These are phyloP conservation scores for Felis chaus DNA, from an alignment of 2,113 vertebrate genomes.

Conservation along the genomic window DNA sequence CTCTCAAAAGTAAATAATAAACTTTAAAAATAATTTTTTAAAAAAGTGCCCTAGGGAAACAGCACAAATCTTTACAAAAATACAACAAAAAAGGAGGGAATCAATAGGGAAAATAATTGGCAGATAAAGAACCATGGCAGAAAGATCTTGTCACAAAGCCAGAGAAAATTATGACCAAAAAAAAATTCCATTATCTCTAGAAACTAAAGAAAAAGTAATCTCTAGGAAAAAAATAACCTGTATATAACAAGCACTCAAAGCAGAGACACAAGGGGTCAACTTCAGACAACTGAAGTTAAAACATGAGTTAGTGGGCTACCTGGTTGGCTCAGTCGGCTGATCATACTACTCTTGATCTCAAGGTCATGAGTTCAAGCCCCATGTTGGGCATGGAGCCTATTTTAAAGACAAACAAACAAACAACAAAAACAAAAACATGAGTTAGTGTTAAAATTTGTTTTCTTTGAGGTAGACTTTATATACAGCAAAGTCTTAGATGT, in stretches of 20 bases:
- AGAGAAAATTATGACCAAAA: slow-evolving; percentile 38
- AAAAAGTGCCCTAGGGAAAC: background rate
- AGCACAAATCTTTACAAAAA: background rate
- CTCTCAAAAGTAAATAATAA: too few relatives aligned
- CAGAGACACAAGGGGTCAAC: background rate
- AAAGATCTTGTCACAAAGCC: slow-evolving; percentile 3
- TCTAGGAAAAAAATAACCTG: background rate
- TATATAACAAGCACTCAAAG: background rate
- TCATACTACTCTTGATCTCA: background rate
- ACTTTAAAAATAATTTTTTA: too few relatives aligned
- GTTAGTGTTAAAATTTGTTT: background rate
- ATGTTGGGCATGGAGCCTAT: background rate
- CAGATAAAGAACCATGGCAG: slow-evolving; percentile 7
- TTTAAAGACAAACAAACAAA: too few relatives aligned
- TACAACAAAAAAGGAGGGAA: background rate
- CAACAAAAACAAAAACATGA: background rate
- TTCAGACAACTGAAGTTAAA: background rate
- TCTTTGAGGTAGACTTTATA: background rate
- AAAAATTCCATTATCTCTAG: slow-evolving; percentile 2
- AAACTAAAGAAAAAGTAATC: background rate
- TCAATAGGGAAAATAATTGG: background rate
- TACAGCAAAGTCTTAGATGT: background rate
- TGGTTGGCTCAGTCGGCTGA: background rate
- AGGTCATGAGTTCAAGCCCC: background rate
- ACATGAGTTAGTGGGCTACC: background rate